Base-by-base conservation (phyloP, 2,113 vertebrate species). In the Morone chrysops region DNA sequence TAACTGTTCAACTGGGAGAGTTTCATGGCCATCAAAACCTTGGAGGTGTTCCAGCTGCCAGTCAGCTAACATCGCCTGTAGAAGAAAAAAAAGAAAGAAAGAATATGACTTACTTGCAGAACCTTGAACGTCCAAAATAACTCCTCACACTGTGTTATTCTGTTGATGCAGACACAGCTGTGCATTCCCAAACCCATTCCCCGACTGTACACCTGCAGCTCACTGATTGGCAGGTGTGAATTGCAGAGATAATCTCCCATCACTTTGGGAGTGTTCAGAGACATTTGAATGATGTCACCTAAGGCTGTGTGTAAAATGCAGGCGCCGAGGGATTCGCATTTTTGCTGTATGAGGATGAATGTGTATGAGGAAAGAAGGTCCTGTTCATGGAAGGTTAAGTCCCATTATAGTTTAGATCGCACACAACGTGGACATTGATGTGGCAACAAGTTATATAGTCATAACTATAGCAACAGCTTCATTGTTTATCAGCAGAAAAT, bases 191-290 rank as follows among this genome's bases (percentile, higher is more conserved):
- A 41, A 40, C 10, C 6, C 47, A 10, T 47, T 56, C 50, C 60
- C 56, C 43, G 56, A 40, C 70, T 17, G 50, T 41, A 66, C 87
- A 91, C 85, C 87, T 91, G 85, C 82, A 85, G 77, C 70, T 81
- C 65, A 20, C 70, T 87, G 90, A 91, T 78, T 89, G 90, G 57
- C 90, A 87, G 87, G 76, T 87, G 84, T 80, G 84, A 84, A 82
- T 75, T 82, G 57, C 66, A 66, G 79, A 85, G 76, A 81, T 87
- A 87, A 85, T 89, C 82, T 81, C 57, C 57, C 78, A 67, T 78
- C 81, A 81, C 78, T 83, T 78, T 78, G 63, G 57, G 63, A 70
- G 56, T 65, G 50, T 89, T 87, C 38, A 17, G 81, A 62, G 76
- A 81, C 60, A 65, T 85, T 78, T 87, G 80, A 87, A 76, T 79